Evolutionary conservation across 2,113 vertebrate species (phyloP).

Genomic region (Poeciliopsis prolifica): DNA sequence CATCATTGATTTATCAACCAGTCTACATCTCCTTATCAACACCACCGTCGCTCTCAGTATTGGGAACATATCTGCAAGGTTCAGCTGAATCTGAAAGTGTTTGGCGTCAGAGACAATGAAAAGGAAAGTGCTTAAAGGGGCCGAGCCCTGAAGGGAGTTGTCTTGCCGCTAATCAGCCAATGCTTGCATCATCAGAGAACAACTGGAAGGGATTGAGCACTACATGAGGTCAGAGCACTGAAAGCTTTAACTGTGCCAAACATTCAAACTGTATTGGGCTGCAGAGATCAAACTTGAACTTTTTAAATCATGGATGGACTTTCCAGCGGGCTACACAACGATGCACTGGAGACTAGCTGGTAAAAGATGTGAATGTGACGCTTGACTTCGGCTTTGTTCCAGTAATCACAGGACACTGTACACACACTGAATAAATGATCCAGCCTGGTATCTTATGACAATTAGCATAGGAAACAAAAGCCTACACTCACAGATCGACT

Average conservation of each 20-base stretch:
- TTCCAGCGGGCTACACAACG: background rate
- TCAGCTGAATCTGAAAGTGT: conserved; percentile 10
- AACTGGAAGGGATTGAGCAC: conserved; percentile 6
- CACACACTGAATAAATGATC: conserved; percentile 13
- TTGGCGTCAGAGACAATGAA: conserved; percentile 3
- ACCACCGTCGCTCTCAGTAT: conserved; percentile 8
- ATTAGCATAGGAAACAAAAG: conserved; percentile 20
- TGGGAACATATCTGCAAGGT: conserved; percentile 2
- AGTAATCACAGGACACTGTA: conserved; percentile 53
- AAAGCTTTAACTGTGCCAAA: conserved; percentile 9
- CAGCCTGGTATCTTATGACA: conserved; percentile 16
- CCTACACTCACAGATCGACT: conserved; percentile 15
- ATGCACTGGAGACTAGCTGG: conserved; percentile 1
- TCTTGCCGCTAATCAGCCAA: conserved; percentile 32
- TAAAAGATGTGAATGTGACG: conserved; percentile 11
- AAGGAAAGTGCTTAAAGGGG: background rate
- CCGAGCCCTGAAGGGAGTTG: conserved; percentile 1
- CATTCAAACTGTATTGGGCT: background rate
- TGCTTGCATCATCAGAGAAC: conserved; percentile 46
- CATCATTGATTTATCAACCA: conserved; percentile 12
- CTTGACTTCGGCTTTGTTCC: conserved; percentile 33
- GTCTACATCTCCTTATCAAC: conserved; percentile 18
- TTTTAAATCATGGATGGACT: background rate
- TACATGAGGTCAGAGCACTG: conserved; percentile 5
- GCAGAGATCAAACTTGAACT: conserved; percentile 6